A percentile compares a stretch with the other conserved stretches of the same genome.
phyloP scores from a whole-genome alignment of 53 echinoderm and acorn worm genomes.

The Astropecten irregularis region DNA sequence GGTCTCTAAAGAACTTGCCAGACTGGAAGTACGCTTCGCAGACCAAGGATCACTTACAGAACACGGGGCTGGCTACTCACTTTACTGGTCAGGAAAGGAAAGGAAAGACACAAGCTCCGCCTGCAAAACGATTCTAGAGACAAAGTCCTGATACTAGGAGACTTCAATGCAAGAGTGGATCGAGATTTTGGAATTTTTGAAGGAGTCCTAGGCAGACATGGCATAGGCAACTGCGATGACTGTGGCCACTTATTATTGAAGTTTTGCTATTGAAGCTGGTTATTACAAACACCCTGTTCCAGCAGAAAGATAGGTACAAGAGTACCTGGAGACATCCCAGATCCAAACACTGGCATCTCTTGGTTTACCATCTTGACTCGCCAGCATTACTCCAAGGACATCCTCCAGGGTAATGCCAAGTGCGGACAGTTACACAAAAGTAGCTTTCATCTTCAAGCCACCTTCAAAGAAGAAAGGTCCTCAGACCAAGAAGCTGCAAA shows the following conservation, averaged over 20 bases:
- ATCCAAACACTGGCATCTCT: conserved; percentile 49
- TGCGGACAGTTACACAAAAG: no score
- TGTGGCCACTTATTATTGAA: conserved; percentile 18
- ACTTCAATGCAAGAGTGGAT: no score
- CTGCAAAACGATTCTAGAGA: no score
- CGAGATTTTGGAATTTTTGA: not conserved
- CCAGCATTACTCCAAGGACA: no score
- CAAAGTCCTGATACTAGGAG: no score
- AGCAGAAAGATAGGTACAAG: not conserved
- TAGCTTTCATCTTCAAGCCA: no score
- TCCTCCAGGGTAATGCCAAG: no score
- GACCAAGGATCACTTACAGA: conserved; percentile 51
- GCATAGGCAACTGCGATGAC: conserved; percentile 29
- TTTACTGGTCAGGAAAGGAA: conserved; percentile 66
- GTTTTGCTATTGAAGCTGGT: not conserved
- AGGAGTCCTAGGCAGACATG: conserved; percentile 27
- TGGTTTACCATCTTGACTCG: no score
- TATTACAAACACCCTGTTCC: conserved; percentile 50
- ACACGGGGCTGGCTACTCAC: conserved; percentile 57
- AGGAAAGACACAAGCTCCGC: not conserved
- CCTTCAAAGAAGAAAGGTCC: no score
- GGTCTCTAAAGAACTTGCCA: conserved; percentile 34
- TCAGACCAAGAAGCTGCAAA: no score
- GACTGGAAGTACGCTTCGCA: conserved; percentile 57
- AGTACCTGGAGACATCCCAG: conserved; percentile 53